Evolutionary conservation across 2,113 vertebrate species (phyloP).

Genomic region (Uria aalge): DNA sequence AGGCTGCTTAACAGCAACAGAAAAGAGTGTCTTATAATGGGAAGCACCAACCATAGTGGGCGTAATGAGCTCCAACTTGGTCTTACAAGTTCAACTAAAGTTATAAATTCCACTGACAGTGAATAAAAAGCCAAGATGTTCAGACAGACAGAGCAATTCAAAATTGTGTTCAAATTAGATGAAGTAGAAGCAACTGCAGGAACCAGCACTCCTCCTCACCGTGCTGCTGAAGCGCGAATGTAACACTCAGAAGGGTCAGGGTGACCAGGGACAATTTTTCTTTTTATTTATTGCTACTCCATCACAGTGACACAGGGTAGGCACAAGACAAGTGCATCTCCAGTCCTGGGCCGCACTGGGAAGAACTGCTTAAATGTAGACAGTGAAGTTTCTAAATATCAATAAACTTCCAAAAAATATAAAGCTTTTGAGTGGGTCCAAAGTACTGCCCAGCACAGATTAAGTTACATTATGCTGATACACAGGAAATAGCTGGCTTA

Average conservation of each 20-base stretch:
- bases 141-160: neutral
- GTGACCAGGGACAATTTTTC: neutral
- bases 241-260: neutral
- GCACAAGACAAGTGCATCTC: neutral
- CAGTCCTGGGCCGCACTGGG: neutral
- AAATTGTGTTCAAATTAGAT: neutral
- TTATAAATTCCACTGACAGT: neutral
- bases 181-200: neutral
- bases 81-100: neutral
- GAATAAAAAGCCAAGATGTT: neutral
- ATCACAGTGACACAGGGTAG: neutral
- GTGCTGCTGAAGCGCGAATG: neutral
- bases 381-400: neutral
- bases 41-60: neutral
- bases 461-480: conserved; percentile 27
- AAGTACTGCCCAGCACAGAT: neutral
- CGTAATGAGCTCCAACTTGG: neutral
- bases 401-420: neutral
- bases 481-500: conserved; percentile 58
- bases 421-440: neutral
- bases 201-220: neutral
- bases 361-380: neutral
- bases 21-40: neutral
- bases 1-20: neutral
- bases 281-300: neutral